Evolutionary conservation across 92 coral and sea anemone genomes (phyloP), one percentile per base, ranked within the genome.

Genomic region (Bergia sp.): DNA sequence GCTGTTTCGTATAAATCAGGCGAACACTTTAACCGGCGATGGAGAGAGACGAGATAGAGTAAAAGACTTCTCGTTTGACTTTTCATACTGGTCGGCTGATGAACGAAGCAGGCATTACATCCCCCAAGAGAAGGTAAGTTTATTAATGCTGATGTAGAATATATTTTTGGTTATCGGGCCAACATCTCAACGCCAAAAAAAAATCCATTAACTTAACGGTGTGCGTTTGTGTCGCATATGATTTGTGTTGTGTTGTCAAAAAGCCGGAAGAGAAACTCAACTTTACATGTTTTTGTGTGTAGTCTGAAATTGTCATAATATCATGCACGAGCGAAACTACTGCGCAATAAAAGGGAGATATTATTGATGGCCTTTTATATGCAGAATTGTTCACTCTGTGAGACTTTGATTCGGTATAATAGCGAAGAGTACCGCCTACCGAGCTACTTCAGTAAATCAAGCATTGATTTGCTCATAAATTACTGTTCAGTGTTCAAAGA

Each of bases 71-170:
- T 93, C 98, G 15, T 97, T 97, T 76, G 99, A 97, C 89, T 92
- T 91, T 85, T 95, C 98, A 5, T 97, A 97, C 94, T 97, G 99
- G 99, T 97, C 99, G 81, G 96, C 98, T 3, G 97, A 95, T 43
- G 82, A 91, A 39, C 91, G 91, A 80, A 95, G 97, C 89, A 92
- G 93, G 37, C 93, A 97, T 87, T 97, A 91, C 55, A 90, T 94
- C 11, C 90, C 96, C 18, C 99, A 97, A 90, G 96, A 97, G 53
- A 92, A 90, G 94, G 99, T 97, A 65, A 85, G 88, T 76, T n/a
- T 9, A 43, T 18, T 1, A 38, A 2, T 2, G 57, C 15, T 49
- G 13, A 15, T 73, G 23, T 69, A 45, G 23, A 18, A 2, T 65
- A 45, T 37, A 67, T 7, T 39, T 42, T 18, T 43, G n/a, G 53